A percentile compares a stretch with the other conserved stretches of the same genome.
Conservation (phyloP, 2,888 invertebrate genomes). For the Yponomeuta plumbellus region DNA sequence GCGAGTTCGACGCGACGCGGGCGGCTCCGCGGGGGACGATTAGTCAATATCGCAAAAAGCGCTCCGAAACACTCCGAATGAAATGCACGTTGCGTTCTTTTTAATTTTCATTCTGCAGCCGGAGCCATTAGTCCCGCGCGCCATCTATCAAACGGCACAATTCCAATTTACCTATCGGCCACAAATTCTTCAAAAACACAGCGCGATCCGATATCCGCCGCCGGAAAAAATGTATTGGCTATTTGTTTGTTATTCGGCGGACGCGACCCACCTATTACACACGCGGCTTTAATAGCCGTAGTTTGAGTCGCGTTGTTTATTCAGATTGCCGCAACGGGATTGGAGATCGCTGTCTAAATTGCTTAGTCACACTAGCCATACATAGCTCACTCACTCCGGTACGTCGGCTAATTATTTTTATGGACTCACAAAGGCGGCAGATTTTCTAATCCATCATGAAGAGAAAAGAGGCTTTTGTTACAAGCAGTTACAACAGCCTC, state of each 20-base stretch:
- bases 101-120: conserved; percentile 37
- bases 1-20: not conserved
- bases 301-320: not conserved
- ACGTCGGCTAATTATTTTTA: not conserved
- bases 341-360: conserved; percentile 1
- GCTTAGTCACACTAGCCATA: not conserved
- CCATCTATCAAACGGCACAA: conserved; percentile 65
- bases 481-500: not conserved
- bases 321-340: not conserved
- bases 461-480: not conserved
- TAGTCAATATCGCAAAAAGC: conserved; percentile 14
- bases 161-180: conserved; percentile 71
- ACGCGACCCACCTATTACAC: conserved; percentile 5
- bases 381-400: not conserved
- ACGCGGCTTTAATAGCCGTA: not conserved
- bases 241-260: conserved; percentile 1
- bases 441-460: not conserved
- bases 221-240: not conserved
- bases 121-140: conserved; percentile 47
- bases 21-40: conserved; percentile 4
- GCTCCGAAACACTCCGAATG: conserved; percentile 29
- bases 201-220: conserved; percentile 19
- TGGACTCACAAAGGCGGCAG: not conserved
- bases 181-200: conserved; percentile 69
- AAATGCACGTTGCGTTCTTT: conserved; percentile 38